Evolutionary conservation across 2,888 invertebrate species (phyloP), one percentile per base, ranked within the genome.

Genomic region (Pandemis corylana): DNA sequence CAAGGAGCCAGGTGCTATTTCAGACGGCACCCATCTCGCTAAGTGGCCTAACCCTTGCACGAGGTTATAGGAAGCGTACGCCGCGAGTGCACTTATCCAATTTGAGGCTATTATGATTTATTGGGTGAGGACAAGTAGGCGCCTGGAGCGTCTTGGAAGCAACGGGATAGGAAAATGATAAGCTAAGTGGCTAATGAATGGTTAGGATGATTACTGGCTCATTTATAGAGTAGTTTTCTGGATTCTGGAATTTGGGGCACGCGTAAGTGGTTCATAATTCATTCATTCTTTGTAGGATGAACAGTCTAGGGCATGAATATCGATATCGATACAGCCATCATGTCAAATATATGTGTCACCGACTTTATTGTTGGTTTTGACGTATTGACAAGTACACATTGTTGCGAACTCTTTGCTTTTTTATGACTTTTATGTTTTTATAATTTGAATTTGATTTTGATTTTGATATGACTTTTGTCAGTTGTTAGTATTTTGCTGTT

Each of bases 41-140:
- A 75, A 71, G 75, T 85, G 85, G 81, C 86, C 89, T 89, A 90
- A 90, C 86, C 86, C 72, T 79, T 78, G 78, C 78, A 76, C 92
- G 90, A 92, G 92, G 92, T 87, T 92, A 91, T 90, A 91, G 93
- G 93, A 93, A 91, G 87, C 88, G 82, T 81, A 84, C 84, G 86
- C 83, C 83, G 82, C 79, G 77, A 84, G 86, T 89, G 89, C 90
- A 90, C 89, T 94, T 94, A 94, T 94, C 88, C 94, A 94, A 93
- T 94, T 93, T 87, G 85, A 79, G 78, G 85, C 90, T 88, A 94
- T 94, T 93, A 93, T 90, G 92, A 93, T 93, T 92, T 93, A 94
- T 93, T 90, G 90, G 87, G 84, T 81, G 80, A 7, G 84, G 80
- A 82, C 84, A 84, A 87, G 87, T 83, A 89, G 88, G 89, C 89